Base-by-base conservation (phyloP, 1,140 invertebrate species). In the Drosophila insularis region DNA sequence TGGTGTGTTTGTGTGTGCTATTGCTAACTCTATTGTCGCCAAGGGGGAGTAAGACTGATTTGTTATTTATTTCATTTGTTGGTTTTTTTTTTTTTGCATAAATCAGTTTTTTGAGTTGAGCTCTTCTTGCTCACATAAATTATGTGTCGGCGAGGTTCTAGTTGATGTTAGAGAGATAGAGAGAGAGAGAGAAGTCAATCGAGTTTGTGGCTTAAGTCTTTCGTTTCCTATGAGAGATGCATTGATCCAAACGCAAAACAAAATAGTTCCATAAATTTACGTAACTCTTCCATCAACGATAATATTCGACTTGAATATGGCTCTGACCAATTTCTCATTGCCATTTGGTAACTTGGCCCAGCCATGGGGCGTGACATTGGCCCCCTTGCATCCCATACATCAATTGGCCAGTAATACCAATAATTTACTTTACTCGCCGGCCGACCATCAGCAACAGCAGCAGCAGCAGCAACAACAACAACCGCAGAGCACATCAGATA, bases 401-500 rank as follows among this genome's bases (percentile, higher is more conserved):
- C 91, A 91, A 69, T 67, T 91, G 73, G 91, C 90, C 10, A 81
- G 82, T 58, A 92, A 89, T 58, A 92, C 91, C 10, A 92, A 92
- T 31, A 91, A 92, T 80, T 72, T 92, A 55, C 71, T 92, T 1
- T 92, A 92, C 69, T 90, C 82, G 50, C 91, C 91, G 64, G 87
- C 84, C 27, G 90, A 89, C 50, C 91, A 92, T 67, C 90, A 91
- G 40, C 84, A 90, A 13, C 79, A 76, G 56, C 73, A 78, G 37
- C 66, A 65, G 14, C 70, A 67, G 14, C 58, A 71, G 21, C 62
- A 35, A 35, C 43, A 40, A 35, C 58, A 21, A 17, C 31, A 21
- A 14, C 31, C 32, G 54, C 27, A 14, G 61, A 58, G 53, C 39
- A 2, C 67, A 65, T 43, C 60, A 17, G 6, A 71, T 14, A 56